phyloP scores from a whole-genome alignment of 2,888 invertebrate genomes.

The Junonia oenone region DNA sequence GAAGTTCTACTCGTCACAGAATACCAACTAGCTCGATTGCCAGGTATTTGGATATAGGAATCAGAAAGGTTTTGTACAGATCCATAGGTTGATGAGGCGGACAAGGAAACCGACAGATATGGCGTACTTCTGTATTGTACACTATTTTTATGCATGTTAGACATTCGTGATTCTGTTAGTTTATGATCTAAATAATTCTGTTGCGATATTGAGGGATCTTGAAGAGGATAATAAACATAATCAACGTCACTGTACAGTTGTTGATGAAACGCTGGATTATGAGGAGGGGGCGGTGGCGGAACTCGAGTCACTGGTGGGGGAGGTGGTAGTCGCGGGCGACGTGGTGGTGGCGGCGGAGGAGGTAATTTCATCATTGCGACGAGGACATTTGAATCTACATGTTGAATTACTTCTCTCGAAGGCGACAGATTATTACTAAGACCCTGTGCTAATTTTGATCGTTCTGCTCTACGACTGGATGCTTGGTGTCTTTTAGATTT shows the following conservation, averaged over 20 bases:
- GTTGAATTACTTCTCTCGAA: conserved; percentile 62
- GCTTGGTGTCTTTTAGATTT: conserved; percentile 72
- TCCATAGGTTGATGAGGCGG: conserved; percentile 85
- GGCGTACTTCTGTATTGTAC: conserved; percentile 91
- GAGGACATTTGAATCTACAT: conserved; percentile 73
- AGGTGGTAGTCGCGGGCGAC: conserved; percentile 83
- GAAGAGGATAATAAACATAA: conserved; percentile 93
- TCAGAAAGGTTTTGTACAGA: conserved; percentile 90
- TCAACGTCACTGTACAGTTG: conserved; percentile 94
- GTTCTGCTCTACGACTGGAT: conserved; percentile 81
- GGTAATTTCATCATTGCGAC: conserved; percentile 82
- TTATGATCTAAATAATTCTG: conserved; percentile 95
- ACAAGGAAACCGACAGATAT: conserved; percentile 84
- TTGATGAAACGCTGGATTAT: conserved; percentile 92
- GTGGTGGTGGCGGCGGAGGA: conserved; percentile 78
- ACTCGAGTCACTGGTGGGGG: conserved; percentile 82
- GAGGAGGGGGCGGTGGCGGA: conserved; percentile 85
- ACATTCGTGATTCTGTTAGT: conserved; percentile 84
- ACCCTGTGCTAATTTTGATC: conserved; percentile 79
- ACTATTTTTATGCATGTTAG: conserved; percentile 83
- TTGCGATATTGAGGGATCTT: conserved; percentile 93
- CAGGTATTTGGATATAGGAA: conserved; percentile 83
- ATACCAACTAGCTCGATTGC: conserved; percentile 81
- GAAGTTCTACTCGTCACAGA: conserved; percentile 79
- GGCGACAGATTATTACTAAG: conserved; percentile 67